Evolutionary conservation across 2,113 vertebrate species (phyloP).

Genomic region (Damaliscus lunatus): DNA sequence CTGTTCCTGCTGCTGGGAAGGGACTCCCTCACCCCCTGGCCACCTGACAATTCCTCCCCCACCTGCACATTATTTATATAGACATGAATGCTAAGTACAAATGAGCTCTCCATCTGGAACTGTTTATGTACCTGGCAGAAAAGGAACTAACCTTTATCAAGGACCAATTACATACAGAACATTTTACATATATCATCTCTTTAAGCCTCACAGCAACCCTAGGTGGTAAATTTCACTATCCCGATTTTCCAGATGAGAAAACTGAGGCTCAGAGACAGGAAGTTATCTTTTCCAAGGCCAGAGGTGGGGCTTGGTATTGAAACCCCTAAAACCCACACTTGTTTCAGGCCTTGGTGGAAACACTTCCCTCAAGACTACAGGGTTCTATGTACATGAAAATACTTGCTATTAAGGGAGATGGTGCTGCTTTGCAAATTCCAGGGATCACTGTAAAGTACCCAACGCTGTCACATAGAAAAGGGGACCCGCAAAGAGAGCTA

Average conservation of each 20-base stretch:
- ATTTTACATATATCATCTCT: conserved; percentile 20
- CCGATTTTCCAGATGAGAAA: conserved; percentile 30
- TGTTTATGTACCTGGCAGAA: conserved; percentile 65
- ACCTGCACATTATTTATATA: conserved; percentile 59
- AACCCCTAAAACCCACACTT: not conserved
- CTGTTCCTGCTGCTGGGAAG: not conserved
- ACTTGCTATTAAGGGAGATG: not conserved
- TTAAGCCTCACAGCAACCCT: not conserved
- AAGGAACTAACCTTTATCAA: conserved; percentile 54
- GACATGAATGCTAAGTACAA: not conserved
- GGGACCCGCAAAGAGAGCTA: not conserved
- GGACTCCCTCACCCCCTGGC: not conserved
- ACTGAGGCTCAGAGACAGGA: conserved; percentile 7
- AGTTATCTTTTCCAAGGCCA: not conserved
- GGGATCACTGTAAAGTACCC: not conserved
- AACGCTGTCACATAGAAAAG: not conserved
- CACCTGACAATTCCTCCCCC: conserved; percentile 49
- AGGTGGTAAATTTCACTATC: not conserved
- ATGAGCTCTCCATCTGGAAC: conserved; percentile 69
- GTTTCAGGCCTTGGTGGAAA: not conserved
- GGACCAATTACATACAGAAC: not conserved
- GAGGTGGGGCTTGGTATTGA: not conserved
- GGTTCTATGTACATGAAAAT: not conserved
- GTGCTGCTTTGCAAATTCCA: not conserved
- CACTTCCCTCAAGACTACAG: not conserved